Percentiles rank a stretch among this genome's conserved stretches.
Conservation (phyloP, 2,113 vertebrate species). For the Tragulus kanchil region DNA sequence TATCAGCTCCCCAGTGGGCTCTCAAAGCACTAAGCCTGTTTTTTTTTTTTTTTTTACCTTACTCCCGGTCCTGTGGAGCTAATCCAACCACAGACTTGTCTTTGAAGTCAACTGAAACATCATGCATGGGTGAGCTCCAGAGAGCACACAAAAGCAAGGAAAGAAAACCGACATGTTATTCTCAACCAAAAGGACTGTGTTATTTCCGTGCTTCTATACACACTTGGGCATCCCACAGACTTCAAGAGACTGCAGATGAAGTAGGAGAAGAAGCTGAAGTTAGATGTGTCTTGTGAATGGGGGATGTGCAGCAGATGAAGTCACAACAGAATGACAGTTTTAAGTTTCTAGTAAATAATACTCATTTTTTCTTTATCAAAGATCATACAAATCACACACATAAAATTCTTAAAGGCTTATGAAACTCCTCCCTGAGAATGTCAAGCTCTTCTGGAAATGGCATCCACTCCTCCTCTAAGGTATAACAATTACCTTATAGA, state of each 20-base stretch:
- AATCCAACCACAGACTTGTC: conserved; percentile 76
- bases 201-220: conserved; percentile 60
- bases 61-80: conserved; percentile 66
- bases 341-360: conserved; percentile 35
- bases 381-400: conserved; percentile 35
- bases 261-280: conserved; percentile 38
- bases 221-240: conserved; percentile 69
- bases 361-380: neutral
- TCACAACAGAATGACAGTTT: neutral
- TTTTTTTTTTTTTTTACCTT: conserved; percentile 62
- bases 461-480: conserved; percentile 12
- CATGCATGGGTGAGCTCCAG: conserved; percentile 79
- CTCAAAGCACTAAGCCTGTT: conserved; percentile 57
- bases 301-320: neutral
- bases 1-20: conserved; percentile 31
- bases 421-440: conserved; percentile 22
- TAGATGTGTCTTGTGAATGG: neutral
- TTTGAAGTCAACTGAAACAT: conserved; percentile 83
- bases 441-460: conserved; percentile 61
- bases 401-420: neutral
- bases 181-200: conserved; percentile 72
- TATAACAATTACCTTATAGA: conserved; percentile 6
- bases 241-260: conserved; percentile 68
- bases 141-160: conserved; percentile 74
- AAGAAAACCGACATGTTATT: conserved; percentile 73